Evolutionary conservation across 1,140 invertebrate genomes (phyloP), one percentile per base, ranked within the genome.

Genomic region (Drosophila albomicans): DNA sequence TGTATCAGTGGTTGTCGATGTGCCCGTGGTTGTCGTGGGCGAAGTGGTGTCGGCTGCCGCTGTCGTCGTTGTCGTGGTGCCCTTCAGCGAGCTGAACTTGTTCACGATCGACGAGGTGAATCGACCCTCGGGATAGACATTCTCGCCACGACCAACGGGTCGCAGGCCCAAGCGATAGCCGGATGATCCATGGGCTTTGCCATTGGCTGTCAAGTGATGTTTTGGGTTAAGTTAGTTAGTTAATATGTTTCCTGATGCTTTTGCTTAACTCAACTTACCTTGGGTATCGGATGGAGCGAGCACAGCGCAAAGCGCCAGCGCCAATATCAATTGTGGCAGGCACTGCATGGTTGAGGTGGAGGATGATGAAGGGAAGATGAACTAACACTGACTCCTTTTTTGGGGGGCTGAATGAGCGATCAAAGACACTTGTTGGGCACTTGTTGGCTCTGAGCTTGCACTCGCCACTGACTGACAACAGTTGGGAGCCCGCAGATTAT

Each of bases 381-480:
- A 25, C 20, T 25, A 25, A 25, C 20, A 0, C 20, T 11, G 10
- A 5, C 30, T 64, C 48, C 54, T 63, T 63, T 3, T 25, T 25
- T 25, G 20, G 20, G 20, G 57, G 20, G 38, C 8, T 32, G 43
- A 28, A 51, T 51, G 11, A 28, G 35, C 32, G 32, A 41, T 41
- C 38, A 11, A 41, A 43, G 41, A 3, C 2, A 4, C 11, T n/a
- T 1, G 41, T 0, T 43, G 48, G 25, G 30, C 62, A 74, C 75
- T 84, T 71, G 65, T 79, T 85, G 73, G 56, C 86, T 90, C 59
- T 61, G 82, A 88, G 80, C 65, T 91, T 52, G 69, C 62, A 82
- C 65, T 87, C 63, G 78, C 74, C 79, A 91, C 88, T 91, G 88
- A 91, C 82, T 91, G 85, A 88, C 63, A 65, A 38, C 54, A 71